These are phyloP conservation scores for Diplodus puntazzo DNA, from an alignment of 2,797 vertebrate genomes.

Conservation along the genomic window DNA sequence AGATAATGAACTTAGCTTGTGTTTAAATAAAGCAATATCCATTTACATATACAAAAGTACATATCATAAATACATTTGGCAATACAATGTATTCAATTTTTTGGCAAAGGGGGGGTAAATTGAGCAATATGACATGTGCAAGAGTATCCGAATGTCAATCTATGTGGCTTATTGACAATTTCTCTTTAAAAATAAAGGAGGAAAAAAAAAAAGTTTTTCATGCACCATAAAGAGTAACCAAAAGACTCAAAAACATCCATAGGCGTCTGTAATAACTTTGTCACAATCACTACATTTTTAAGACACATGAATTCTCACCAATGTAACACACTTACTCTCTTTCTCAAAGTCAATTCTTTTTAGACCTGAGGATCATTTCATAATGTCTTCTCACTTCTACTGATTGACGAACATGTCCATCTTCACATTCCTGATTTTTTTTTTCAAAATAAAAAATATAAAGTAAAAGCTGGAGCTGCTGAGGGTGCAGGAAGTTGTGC, in stretches of 20 bases:
- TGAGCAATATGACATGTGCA: conserved; percentile 75
- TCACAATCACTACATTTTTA: conserved; percentile 85
- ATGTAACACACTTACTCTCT: conserved; percentile 74
- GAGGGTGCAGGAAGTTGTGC: conserved; percentile 71
- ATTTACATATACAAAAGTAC: conserved; percentile 83
- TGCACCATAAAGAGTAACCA: conserved; percentile 83
- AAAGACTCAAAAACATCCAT: conserved; percentile 83
- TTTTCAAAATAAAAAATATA: conserved; percentile 55
- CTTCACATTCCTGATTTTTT: conserved; percentile 80
- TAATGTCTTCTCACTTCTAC: conserved; percentile 62
- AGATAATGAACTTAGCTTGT: conserved; percentile 70
- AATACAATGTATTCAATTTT: conserved; percentile 76
- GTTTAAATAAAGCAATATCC: conserved; percentile 79
- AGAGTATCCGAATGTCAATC: conserved; percentile 75
- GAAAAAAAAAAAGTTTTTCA: conserved; percentile 64
- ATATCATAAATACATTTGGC: conserved; percentile 86
- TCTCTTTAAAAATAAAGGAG: conserved; percentile 65
- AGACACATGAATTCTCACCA: conserved; percentile 83
- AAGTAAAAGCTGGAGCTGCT: conserved; percentile 72
- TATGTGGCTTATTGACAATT: conserved; percentile 73
- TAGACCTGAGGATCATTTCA: conserved; percentile 82
- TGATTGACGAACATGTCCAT: conserved; percentile 68
- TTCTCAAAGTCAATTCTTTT: conserved; percentile 77
- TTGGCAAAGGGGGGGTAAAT: conserved; percentile 76
- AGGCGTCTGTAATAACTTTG: conserved; percentile 81